These are phyloP conservation scores for Desmophyllum pertusum DNA, from an alignment of 92 coral and sea anemone genomes.

Conservation along the genomic window DNA sequence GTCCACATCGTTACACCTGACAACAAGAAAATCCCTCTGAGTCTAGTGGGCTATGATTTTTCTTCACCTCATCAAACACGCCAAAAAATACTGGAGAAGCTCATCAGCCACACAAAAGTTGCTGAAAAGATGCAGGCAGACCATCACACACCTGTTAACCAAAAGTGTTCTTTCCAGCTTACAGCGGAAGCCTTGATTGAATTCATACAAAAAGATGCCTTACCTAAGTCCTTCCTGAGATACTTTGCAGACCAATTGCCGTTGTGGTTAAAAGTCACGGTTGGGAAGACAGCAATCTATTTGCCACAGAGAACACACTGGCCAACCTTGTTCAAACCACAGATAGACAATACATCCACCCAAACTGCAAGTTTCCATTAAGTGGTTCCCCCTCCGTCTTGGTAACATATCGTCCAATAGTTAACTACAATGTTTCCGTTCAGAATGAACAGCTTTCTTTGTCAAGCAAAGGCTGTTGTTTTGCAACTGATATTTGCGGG, in stretches of 20 bases:
- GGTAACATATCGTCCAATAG: conserved; percentile 11
- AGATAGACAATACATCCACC: not conserved
- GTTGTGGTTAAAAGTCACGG: conserved; percentile 30
- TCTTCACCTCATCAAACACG: not conserved
- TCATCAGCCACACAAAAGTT: conserved; percentile 1
- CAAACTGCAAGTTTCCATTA: conserved; percentile 6
- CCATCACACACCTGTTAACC: too few relatives aligned
- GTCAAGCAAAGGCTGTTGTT: conserved; percentile 29
- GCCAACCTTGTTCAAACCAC: conserved; percentile 12
- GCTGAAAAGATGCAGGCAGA: not conserved
- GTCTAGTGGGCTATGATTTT: conserved; percentile 44
- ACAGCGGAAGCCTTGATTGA: conserved; percentile 35
- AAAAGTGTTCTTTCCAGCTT: not conserved
- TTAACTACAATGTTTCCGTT: conserved; percentile 5
- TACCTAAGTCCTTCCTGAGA: conserved; percentile 36
- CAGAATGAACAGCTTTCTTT: conserved; percentile 1
- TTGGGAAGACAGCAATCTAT: not conserved
- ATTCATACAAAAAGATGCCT: conserved; percentile 56
- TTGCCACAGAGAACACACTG: conserved; percentile 7
- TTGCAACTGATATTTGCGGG: conserved; percentile 8
- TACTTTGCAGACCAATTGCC: conserved; percentile 42
- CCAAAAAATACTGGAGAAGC: conserved; percentile 9
- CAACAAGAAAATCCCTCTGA: conserved; percentile 42
- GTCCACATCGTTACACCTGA: conserved; percentile 35
- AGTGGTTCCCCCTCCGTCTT: not conserved